Evolutionary conservation across 2,888 invertebrate genomes (phyloP).

Genomic region (Eudasyphora cyanicolor): DNA sequence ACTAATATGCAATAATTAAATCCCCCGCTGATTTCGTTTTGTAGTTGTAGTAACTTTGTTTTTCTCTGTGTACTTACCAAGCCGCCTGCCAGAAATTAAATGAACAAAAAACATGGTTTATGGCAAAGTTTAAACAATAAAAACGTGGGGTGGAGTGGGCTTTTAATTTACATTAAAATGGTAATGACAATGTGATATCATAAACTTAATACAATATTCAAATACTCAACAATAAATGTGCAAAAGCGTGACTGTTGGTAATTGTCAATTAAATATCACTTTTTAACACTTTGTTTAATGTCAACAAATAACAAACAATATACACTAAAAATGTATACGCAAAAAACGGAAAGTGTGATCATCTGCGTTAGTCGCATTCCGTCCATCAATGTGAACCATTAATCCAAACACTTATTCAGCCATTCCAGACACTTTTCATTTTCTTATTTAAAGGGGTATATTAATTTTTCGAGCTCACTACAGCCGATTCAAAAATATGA

Average conservation of each 20-base stretch:
- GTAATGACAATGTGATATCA: slow-evolving; percentile 6
- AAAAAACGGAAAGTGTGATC: neutral
- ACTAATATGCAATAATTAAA: too few species aligned
- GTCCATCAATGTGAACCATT: neutral
- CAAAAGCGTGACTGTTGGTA: slow-evolving; percentile 56
- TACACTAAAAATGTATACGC: neutral
- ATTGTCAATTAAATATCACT: slow-evolving; percentile 52
- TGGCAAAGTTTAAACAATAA: slow-evolving; percentile 30
- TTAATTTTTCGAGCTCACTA: neutral
- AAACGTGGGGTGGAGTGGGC: slow-evolving; percentile 12
- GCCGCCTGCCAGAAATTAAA: neutral
- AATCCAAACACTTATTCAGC: neutral
- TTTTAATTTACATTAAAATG: slow-evolving; percentile 39
- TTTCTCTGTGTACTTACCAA: neutral
- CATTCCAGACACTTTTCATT: neutral
- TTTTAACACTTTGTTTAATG: slow-evolving; percentile 57
- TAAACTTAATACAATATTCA: slow-evolving; percentile 21
- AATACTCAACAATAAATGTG: slow-evolving; percentile 38
- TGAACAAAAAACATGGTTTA: slow-evolving; percentile 26
- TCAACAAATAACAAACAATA: neutral
- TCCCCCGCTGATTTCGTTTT: neutral
- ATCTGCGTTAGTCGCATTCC: neutral
- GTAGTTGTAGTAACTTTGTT: neutral
- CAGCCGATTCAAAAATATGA: neutral
- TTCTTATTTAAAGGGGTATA: neutral